Evolutionary conservation across 2,797 vertebrate genomes (phyloP).

Genomic region (Podarcis lilfordi): DNA sequence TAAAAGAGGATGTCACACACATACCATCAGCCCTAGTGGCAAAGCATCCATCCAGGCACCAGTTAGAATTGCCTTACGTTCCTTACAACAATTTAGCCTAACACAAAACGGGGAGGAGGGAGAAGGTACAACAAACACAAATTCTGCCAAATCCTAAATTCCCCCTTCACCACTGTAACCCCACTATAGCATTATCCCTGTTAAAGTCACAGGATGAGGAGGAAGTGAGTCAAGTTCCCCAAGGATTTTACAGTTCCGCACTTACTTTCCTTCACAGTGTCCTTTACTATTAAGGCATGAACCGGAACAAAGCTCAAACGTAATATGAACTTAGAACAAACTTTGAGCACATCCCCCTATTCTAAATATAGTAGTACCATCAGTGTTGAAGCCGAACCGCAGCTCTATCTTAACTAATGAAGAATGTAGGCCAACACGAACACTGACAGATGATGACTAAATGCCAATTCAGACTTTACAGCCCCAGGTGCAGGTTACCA

Average conservation of each 20-base stretch:
- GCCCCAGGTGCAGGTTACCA: too few relatives aligned
- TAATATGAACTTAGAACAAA: background rate
- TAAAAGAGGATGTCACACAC: too few relatives aligned
- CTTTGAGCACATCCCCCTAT: background rate
- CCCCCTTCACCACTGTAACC: background rate
- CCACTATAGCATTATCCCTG: background rate
- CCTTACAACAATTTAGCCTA: too few relatives aligned
- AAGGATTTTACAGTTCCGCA: background rate
- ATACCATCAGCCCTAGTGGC: too few relatives aligned
- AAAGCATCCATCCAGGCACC: too few relatives aligned
- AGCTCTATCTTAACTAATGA: background rate
- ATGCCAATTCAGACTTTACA: background rate
- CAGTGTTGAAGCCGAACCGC: background rate
- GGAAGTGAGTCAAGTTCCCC: background rate
- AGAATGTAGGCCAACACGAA: background rate
- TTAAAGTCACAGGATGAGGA: background rate
- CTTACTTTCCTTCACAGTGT: background rate
- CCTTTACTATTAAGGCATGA: background rate
- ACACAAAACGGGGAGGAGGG: too few relatives aligned
- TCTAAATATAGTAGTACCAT: background rate
- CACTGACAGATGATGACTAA: background rate
- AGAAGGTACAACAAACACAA: too few relatives aligned
- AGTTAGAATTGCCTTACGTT: too few relatives aligned
- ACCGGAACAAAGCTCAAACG: background rate
- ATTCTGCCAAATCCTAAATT: too few relatives aligned